phyloP scores from a whole-genome alignment of 1,140 invertebrate genomes.

The Neotoxoptera formosana region DNA sequence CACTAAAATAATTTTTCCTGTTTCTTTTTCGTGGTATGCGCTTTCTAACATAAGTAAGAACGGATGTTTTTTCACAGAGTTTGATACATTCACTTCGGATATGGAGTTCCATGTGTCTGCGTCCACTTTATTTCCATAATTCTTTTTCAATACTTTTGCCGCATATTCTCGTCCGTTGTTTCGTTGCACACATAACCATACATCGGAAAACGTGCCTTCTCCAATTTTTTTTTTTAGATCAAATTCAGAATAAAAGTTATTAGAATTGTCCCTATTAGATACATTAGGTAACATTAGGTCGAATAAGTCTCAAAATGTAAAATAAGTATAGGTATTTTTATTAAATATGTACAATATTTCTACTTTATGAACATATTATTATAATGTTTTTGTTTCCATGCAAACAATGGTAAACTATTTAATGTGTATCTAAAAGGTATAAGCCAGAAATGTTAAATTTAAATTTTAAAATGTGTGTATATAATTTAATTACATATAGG shows the following conservation, averaged over 20 bases:
- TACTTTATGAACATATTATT: background rate
- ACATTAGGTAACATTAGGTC: background rate
- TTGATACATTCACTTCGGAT: background rate
- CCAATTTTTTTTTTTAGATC: conserved; percentile 66
- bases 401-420: background rate
- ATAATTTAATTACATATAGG: background rate
- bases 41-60: background rate
- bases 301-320: background rate
- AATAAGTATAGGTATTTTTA: background rate
- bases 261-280: too few species aligned
- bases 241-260: background rate
- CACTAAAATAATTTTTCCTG: conserved; percentile 69
- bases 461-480: background rate
- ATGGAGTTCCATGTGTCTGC: background rate
- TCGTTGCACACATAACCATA: conserved; percentile 72
- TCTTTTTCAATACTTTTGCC: conserved; percentile 73
- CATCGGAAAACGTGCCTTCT: conserved; percentile 75
- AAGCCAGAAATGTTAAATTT: background rate
- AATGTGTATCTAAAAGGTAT: background rate
- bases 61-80: background rate
- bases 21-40: conserved; percentile 66
- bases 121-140: conserved; percentile 64
- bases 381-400: background rate
- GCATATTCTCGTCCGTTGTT: conserved; percentile 68
- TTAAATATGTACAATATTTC: background rate